phyloP scores from a whole-genome alignment of 2,888 invertebrate genomes.

The Theodoxus fluviatilis region DNA sequence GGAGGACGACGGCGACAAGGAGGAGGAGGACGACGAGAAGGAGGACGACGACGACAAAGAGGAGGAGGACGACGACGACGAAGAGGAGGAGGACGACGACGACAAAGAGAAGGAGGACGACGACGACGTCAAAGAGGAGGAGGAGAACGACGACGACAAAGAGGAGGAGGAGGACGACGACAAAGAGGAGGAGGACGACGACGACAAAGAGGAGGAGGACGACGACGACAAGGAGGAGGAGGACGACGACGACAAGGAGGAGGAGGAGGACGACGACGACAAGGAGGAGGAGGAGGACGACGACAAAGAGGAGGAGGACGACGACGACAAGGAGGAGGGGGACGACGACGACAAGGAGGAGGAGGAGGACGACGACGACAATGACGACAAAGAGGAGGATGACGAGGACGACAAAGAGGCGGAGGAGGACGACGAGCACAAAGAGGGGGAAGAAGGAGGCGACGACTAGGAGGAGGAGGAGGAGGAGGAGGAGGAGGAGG shows the following conservation, averaged over 20 bases:
- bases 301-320: background rate
- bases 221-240: background rate
- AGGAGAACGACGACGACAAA: background rate
- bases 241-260: background rate
- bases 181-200: background rate
- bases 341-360: background rate
- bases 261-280: background rate
- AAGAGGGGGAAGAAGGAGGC: no score
- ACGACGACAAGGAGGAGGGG: background rate
- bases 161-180: background rate
- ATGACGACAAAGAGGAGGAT: background rate
- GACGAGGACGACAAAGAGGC: no score
- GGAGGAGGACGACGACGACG: background rate
- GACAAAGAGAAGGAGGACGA: background rate
- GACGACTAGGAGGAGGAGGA: no score
- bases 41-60: background rate
- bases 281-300: background rate
- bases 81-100: background rate
- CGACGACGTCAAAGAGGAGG: background rate
- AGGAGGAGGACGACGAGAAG: background rate
- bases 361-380: background rate
- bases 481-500: no score
- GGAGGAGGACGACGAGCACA: no score
- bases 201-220: background rate
- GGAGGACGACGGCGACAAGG: background rate